Base-by-base conservation (phyloP, 1,140 invertebrate genomes). In the Vanessa atalanta region DNA sequence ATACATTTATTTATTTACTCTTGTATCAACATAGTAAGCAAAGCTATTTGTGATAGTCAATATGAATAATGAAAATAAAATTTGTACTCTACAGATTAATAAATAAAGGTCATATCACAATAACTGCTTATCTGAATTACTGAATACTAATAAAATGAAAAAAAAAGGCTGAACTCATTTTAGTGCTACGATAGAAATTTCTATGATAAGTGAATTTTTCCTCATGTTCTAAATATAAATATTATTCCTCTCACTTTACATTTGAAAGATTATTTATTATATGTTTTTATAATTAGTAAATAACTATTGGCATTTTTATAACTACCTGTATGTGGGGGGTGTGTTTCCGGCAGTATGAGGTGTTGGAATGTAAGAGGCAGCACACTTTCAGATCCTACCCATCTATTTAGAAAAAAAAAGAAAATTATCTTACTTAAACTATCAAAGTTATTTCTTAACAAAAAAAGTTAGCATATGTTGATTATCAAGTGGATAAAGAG, bases 281-380 rank as follows among this genome's bases (percentile, higher is more conserved):
- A 1, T 31, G 26, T 31, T 31, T 31, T 31, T 6, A 31, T 3
- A 31, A 4, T 3, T 31, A 3, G 26, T 31, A 31, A 31, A 43
- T 43, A 43, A 8, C 26, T 2, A 31, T 31, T 43, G 3, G 37
- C 6, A 43, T 5, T 43, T 8, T 43, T 43, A 43, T 43, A 53
- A 16, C 20, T 90, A 97, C 96, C 95, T 83, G 98, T 99, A 83
- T 99, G 97, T 2, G 98, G 97, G 16, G 98, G 97, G 94, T 98
- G 97, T 73, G 95, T 96, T 88, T 99, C 97, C 0, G 99, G 98
- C 65, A 99, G 92, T 77, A 99, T 98, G 13, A 99, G 94, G 91
- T 98, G 96, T 82, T 97, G 95, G 88, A 99, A 98, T 51, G 96
- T 97, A 9, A 99, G 93, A 0, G 97, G 93, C 70, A 96, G 90